Conservation (phyloP, 2,797 vertebrate genomes). For the Rhyacichthys aspro region DNA sequence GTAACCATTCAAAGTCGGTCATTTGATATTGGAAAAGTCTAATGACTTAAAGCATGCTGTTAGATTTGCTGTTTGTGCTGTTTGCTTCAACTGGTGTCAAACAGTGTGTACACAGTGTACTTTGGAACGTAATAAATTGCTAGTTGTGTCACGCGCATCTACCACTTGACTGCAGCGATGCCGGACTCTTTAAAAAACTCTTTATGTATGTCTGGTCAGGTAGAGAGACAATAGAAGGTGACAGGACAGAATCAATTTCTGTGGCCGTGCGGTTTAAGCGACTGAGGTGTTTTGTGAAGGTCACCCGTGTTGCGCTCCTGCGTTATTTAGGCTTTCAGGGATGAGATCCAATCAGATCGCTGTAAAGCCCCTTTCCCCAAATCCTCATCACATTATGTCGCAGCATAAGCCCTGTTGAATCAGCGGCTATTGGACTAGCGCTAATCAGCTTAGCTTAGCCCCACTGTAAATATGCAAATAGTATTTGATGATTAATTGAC, state of each 20-base stretch:
- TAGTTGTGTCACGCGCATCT: too few species aligned
- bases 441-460: constrained; percentile 76
- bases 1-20: too few species aligned
- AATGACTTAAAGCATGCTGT: too few species aligned
- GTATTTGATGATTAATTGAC: constrained; percentile 82
- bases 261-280: constrained; percentile 16
- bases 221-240: constrained; percentile 5
- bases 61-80: too few species aligned
- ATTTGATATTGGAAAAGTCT: too few species aligned
- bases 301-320: constrained; percentile 41
- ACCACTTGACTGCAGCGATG: background rate
- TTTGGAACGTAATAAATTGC: too few species aligned
- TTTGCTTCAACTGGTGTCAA: too few species aligned
- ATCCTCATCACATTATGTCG: constrained; percentile 75
- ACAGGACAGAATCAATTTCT: constrained; percentile 30
- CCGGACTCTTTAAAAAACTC: background rate
- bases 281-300: constrained; percentile 54
- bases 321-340: constrained; percentile 59
- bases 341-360: constrained; percentile 66
- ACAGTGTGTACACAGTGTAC: too few species aligned
- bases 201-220: background rate
- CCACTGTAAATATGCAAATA: constrained; percentile 77
- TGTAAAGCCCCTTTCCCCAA: constrained; percentile 58
- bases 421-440: constrained; percentile 60
- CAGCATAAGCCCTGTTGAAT: constrained; percentile 70